A percentile compares a stretch with the other conserved stretches of the same genome.
Conservation (phyloP, 2,888 invertebrate species). For the Plemyria rubiginata region DNA sequence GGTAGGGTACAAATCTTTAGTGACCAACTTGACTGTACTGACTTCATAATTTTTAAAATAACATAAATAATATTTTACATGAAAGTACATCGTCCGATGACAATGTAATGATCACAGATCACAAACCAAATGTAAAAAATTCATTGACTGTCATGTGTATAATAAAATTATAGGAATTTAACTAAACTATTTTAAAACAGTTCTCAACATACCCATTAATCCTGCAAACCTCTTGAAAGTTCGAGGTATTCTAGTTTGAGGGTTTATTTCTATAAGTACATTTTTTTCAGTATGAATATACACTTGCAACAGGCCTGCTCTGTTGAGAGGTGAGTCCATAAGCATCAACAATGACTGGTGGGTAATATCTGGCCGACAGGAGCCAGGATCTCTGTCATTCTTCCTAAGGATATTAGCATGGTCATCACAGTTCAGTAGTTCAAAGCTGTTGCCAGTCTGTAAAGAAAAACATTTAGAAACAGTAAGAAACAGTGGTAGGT, state of each 20-base stretch:
- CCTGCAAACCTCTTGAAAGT: constrained; percentile 99
- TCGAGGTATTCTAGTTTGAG: constrained; percentile 98
- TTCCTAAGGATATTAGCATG: constrained; percentile 93
- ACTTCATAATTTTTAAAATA: too few species aligned
- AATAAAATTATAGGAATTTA: too few species aligned
- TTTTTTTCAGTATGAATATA: constrained; percentile 96
- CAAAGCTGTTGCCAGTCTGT: constrained; percentile 94
- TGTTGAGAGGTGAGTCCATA: constrained; percentile 98
- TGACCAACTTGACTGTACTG: too few species aligned
- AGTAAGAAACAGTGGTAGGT: too few species aligned
- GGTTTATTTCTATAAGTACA: constrained; percentile 97
- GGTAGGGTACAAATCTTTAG: too few species aligned
- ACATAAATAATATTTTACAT: too few species aligned
- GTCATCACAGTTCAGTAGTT: constrained; percentile 97
- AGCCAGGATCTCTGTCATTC: constrained; percentile 93
- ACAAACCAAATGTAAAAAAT: not conserved
- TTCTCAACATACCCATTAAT: constrained; percentile 98
- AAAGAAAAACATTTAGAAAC: constrained; percentile 4
- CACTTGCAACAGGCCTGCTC: constrained; percentile 98
- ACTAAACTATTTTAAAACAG: too few species aligned
- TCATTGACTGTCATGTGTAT: too few species aligned
- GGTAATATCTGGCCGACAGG: constrained; percentile 97
- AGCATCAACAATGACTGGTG: constrained; percentile 99
- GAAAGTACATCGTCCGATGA: not conserved
- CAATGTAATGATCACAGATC: too few species aligned